These are phyloP conservation scores for Incurvaria masculella DNA, from an alignment of 2,888 invertebrate species.

Conservation along the genomic window DNA sequence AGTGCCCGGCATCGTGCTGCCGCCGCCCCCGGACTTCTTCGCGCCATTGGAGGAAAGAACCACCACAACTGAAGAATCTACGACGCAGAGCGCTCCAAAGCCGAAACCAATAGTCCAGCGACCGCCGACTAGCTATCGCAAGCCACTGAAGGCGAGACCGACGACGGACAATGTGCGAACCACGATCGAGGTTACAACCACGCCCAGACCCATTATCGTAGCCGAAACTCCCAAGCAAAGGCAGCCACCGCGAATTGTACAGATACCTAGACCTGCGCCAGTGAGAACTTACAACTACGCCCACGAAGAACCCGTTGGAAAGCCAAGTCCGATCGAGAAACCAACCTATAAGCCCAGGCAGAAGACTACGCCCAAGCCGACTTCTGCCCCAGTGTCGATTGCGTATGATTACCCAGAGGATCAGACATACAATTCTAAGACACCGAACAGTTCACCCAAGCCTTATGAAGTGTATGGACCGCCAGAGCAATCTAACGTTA, in stretches of 20 bases:
- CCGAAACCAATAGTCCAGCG: constrained; percentile 29
- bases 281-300: constrained; percentile 42
- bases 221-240: constrained; percentile 37
- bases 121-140: constrained; percentile 32
- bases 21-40: constrained; percentile 87
- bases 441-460: constrained; percentile 42
- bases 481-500: constrained; percentile 36
- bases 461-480: constrained; percentile 52
- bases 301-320: constrained; percentile 34
- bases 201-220: constrained; percentile 38
- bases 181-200: constrained; percentile 39
- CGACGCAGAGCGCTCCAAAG: constrained; percentile 27
- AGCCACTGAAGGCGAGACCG: constrained; percentile 41
- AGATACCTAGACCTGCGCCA: constrained; percentile 41
- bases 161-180: constrained; percentile 34
- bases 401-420: constrained; percentile 47
- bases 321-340: constrained; percentile 43
- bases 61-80: constrained; percentile 28
- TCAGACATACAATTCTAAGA: constrained; percentile 36
- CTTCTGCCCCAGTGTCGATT: constrained; percentile 37
- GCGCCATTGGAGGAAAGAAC: constrained; percentile 61
- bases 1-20: constrained; percentile 84
- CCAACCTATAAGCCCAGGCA: constrained; percentile 44
- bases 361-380: constrained; percentile 48
- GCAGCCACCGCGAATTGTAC: constrained; percentile 32